Percentiles rank a stretch among this genome's conserved stretches.
phyloP scores from a whole-genome alignment of 2,797 vertebrate genomes.

The Peromyscus aztecus region DNA sequence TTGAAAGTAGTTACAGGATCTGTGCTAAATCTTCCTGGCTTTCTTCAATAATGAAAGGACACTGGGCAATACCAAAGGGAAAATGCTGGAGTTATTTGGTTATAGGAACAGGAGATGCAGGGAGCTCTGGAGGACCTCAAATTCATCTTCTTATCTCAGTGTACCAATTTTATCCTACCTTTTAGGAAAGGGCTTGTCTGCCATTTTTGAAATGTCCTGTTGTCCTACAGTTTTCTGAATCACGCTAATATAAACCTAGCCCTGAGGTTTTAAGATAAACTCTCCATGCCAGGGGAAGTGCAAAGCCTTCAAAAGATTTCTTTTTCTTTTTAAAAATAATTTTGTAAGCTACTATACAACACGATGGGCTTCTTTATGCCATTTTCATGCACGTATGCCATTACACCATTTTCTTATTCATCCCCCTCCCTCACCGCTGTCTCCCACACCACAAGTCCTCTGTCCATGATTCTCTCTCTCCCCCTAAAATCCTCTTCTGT shows the following conservation, averaged over 20 bases:
- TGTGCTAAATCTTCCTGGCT: neutral
- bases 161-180: neutral
- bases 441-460: neutral
- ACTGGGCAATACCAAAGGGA: neutral
- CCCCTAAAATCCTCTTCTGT: neutral
- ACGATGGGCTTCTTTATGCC: neutral
- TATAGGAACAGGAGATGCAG: no score
- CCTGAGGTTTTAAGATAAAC: neutral
- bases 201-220: neutral
- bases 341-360: neutral
- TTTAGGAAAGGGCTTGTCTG: neutral
- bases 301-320: neutral
- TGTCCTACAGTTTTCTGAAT: neutral
- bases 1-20: rapidly evolving
- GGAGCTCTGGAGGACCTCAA: no score
- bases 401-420: neutral
- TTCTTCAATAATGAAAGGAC: neutral
- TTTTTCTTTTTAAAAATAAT: neutral
- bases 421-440: neutral
- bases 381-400: neutral
- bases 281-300: neutral
- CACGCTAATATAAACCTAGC: neutral
- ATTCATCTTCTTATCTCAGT: neutral
- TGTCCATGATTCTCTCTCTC: neutral
- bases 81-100: rapidly evolving